Conservation (phyloP, 2,888 invertebrate genomes). For the Drosophila neonasuta region DNA sequence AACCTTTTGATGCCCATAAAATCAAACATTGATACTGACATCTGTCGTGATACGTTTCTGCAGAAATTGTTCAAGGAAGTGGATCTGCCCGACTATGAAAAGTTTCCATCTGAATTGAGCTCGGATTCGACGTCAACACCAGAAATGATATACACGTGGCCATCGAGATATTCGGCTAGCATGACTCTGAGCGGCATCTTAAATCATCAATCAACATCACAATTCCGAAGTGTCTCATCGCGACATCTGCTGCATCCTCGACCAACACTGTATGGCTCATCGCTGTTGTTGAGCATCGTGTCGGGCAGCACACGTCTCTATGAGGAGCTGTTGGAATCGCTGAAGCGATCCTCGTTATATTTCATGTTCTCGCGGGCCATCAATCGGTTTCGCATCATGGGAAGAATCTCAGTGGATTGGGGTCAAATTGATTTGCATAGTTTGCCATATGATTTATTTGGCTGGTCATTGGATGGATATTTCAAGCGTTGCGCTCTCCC, state of each 20-base stretch:
- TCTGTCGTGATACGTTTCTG: constrained; percentile 49
- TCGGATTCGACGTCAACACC: not conserved
- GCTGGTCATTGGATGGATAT: constrained; percentile 37
- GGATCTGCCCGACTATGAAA: not conserved
- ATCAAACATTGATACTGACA: constrained; percentile 1
- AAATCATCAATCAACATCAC: rapidly evolving
- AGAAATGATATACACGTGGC: not conserved
- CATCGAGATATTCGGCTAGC: not conserved
- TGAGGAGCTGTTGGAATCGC: constrained; percentile 24
- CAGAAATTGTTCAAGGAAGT: constrained; percentile 27
- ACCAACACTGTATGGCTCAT: not conserved
- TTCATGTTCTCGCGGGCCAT: constrained; percentile 25
- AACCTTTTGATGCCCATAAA: constrained; percentile 33
- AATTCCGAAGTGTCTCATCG: not conserved
- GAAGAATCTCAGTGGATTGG: not conserved
- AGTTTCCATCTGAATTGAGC: not conserved
- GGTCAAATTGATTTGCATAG: not conserved
- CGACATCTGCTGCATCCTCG: not conserved
- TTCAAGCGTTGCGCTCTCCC: constrained; percentile 33
- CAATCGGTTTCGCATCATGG: constrained; percentile 18
- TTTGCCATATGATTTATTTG: constrained; percentile 40
- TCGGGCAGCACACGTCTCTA: constrained; percentile 9
- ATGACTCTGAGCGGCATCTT: constrained; percentile 4
- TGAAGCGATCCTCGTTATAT: constrained; percentile 37
- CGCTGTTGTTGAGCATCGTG: not conserved